Conservation (phyloP, 2,113 vertebrate species). For the Albula goreensis region DNA sequence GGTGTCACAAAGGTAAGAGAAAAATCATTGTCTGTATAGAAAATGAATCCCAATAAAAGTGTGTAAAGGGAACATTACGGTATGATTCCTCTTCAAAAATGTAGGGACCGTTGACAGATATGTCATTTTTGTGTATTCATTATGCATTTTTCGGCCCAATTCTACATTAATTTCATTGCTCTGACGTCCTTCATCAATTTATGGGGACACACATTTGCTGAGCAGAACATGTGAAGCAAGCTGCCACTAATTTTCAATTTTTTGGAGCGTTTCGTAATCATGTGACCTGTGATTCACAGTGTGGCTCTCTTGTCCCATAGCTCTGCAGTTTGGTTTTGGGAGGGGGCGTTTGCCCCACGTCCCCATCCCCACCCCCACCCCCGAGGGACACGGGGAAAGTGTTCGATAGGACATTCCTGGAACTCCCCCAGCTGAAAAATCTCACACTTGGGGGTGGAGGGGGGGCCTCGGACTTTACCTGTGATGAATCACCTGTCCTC, state of each 20-base stretch:
- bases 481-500: conserved; percentile 8
- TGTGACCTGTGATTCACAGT: background rate
- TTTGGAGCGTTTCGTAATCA: background rate
- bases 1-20: background rate
- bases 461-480: background rate
- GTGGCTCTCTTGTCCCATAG: background rate
- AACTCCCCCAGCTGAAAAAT: background rate
- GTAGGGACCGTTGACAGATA: too few species aligned
- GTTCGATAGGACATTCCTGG: background rate
- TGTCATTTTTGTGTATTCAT: too few species aligned
- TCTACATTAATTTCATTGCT: too few species aligned
- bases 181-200: too few species aligned
- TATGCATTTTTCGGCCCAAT: too few species aligned
- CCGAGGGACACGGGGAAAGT: background rate
- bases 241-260: too few species aligned
- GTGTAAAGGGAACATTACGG: too few species aligned
- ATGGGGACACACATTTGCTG: too few species aligned
- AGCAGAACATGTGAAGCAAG: too few species aligned
- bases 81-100: too few species aligned
- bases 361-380: background rate
- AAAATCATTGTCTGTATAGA: background rate
- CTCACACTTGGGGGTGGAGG: background rate
- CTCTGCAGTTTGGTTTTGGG: background rate
- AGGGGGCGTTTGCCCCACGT: too few species aligned
- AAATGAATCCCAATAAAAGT: background rate